Evolutionary conservation across 2,113 vertebrate genomes (phyloP).

Genomic region (Machaerirhynchus nigripectus): DNA sequence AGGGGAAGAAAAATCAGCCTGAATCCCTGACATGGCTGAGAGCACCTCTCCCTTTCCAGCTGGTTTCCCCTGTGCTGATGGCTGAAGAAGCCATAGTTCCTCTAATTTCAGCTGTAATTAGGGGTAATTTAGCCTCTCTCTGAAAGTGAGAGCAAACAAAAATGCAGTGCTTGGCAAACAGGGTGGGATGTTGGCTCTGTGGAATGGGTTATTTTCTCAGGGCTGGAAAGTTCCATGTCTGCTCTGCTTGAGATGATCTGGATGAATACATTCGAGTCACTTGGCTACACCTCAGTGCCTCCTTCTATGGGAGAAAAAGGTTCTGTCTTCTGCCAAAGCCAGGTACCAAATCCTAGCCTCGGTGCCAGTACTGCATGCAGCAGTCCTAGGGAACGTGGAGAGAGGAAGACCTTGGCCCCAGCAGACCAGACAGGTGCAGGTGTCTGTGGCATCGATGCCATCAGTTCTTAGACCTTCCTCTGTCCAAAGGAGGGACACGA

Average conservation of each 20-base stretch:
- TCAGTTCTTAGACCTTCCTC: background rate
- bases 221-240: background rate
- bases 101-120: background rate
- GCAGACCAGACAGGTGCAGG: background rate
- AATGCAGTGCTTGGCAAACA: background rate
- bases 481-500: background rate
- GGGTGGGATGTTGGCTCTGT: background rate
- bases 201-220: background rate
- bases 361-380: fast-evolving
- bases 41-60: background rate
- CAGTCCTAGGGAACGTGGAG: background rate
- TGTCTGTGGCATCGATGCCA: background rate
- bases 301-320: background rate
- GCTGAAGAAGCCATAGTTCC: background rate
- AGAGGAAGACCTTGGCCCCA: background rate
- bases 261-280: background rate
- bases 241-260: background rate
- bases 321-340: background rate
- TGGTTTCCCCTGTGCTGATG: background rate
- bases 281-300: background rate
- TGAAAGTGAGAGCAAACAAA: background rate
- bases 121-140: background rate
- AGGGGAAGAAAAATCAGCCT: background rate
- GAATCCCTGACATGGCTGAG: background rate
- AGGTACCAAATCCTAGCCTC: fast-evolving